These are phyloP conservation scores for Pollachius pollachius DNA, from an alignment of 2,113 vertebrate genomes.

Conservation along the genomic window DNA sequence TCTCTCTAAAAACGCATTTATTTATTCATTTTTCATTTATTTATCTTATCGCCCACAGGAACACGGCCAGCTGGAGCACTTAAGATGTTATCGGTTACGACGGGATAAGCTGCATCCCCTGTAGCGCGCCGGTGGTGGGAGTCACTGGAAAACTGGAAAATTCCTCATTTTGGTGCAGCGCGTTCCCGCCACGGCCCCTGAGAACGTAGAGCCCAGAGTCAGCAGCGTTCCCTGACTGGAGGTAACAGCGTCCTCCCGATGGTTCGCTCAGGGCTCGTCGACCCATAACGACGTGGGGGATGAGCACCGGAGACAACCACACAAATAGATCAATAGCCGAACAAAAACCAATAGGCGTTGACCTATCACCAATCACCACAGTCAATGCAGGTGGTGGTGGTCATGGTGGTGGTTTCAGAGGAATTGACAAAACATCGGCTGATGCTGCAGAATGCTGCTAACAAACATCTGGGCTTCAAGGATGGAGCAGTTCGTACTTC, in stretches of 20 bases:
- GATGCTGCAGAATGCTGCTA: constrained; percentile 46
- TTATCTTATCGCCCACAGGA: constrained; percentile 35
- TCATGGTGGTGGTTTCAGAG: not conserved
- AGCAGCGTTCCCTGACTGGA: constrained; percentile 26
- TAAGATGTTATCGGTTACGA: constrained; percentile 54
- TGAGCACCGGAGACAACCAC: constrained; percentile 26
- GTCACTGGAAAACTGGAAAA: constrained; percentile 29
- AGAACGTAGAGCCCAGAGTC: constrained; percentile 40
- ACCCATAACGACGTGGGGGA: constrained; percentile 16
- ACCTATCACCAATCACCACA: constrained; percentile 28
- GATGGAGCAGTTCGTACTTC: constrained; percentile 32
- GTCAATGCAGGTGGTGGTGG: constrained; percentile 13
- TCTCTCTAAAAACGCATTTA: too few species aligned
- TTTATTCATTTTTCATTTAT: too few species aligned
- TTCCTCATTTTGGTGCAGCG: constrained; percentile 22
- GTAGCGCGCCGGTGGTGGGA: not conserved
- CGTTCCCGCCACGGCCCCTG: constrained; percentile 29
- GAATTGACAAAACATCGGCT: constrained; percentile 30
- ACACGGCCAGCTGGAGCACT: constrained; percentile 61
- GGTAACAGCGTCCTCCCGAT: constrained; percentile 29
- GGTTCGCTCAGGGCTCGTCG: constrained; percentile 26
- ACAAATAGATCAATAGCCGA: constrained; percentile 59
- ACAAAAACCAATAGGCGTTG: constrained; percentile 48
- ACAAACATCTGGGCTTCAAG: constrained; percentile 44
- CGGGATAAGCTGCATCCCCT: constrained; percentile 42